Conservation (phyloP, 2,888 invertebrate species). For the Platycheirus albimanus region DNA sequence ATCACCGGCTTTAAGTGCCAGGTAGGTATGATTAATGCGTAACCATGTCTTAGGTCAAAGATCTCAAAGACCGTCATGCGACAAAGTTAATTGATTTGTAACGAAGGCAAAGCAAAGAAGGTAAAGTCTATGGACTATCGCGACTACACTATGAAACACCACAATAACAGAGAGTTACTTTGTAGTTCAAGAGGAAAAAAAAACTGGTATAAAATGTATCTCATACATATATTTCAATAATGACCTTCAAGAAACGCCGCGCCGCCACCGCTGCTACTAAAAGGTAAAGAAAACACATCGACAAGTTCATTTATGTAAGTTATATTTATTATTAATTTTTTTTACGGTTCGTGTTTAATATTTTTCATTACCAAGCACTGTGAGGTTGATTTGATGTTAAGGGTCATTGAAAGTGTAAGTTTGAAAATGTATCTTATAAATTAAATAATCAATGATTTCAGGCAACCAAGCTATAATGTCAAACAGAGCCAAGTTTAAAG, state of each 20-base stretch:
- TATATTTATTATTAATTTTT: constrained; percentile 26
- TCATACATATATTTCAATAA: constrained; percentile 34
- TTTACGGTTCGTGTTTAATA: constrained; percentile 31
- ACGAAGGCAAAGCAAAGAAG: neutral
- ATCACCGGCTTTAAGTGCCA: constrained; percentile 2
- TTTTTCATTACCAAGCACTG: constrained; percentile 45
- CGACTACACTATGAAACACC: neutral
- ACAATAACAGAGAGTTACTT: too few species aligned
- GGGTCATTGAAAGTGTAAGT: neutral
- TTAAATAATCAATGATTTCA: too few species aligned
- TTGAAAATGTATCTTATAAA: too few species aligned
- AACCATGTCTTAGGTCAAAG: constrained; percentile 23
- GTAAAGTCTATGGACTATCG: neutral
- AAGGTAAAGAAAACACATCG: neutral
- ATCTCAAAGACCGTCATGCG: neutral
- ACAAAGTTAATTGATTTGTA: neutral
- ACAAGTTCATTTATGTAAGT: constrained; percentile 50
- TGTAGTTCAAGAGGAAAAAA: constrained; percentile 1
- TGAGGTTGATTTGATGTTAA: neutral
- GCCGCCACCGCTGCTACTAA: constrained; percentile 38
- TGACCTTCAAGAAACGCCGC: constrained; percentile 55
- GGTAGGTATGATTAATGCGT: constrained; percentile 28
- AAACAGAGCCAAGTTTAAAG: too few species aligned
- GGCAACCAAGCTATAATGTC: too few species aligned
- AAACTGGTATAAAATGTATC: constrained; percentile 31